Conservation (phyloP, 1,140 invertebrate species). For the Megalopta genalis region DNA sequence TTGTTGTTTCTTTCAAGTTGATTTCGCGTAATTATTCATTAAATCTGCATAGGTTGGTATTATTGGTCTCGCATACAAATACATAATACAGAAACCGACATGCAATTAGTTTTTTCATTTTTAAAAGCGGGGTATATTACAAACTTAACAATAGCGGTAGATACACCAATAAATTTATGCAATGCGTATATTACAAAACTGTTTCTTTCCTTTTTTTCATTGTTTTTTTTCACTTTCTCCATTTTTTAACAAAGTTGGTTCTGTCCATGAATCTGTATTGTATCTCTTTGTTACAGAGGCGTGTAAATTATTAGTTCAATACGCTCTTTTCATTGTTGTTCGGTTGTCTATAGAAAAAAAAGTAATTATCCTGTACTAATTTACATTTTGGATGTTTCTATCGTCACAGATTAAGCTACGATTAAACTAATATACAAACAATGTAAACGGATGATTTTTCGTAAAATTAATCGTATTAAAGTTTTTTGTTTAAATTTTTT, state of each 20-base stretch:
- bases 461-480: neutral
- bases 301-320: neutral
- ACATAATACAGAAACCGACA: constrained; percentile 58
- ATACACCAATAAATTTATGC: constrained; percentile 66
- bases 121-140: constrained; percentile 56
- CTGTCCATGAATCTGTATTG: neutral
- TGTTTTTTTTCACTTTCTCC: constrained; percentile 15
- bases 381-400: too few relatives aligned
- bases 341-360: too few relatives aligned
- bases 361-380: too few relatives aligned
- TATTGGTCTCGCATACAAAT: constrained; percentile 55
- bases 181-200: constrained; percentile 69
- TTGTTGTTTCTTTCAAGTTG: constrained; percentile 24
- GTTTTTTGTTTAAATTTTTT: neutral
- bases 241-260: constrained; percentile 57
- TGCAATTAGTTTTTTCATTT: constrained; percentile 40
- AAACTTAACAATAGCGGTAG: constrained; percentile 59
- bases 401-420: too few relatives aligned
- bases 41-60: constrained; percentile 40
- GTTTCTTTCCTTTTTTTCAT: constrained; percentile 34
- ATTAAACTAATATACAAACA: neutral
- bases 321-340: too few relatives aligned
- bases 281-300: constrained; percentile 4
- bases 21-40: constrained; percentile 34
- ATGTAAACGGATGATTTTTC: neutral